Evolutionary conservation across 1,140 invertebrate genomes (phyloP).

Genomic region (Drosophila eugracilis): DNA sequence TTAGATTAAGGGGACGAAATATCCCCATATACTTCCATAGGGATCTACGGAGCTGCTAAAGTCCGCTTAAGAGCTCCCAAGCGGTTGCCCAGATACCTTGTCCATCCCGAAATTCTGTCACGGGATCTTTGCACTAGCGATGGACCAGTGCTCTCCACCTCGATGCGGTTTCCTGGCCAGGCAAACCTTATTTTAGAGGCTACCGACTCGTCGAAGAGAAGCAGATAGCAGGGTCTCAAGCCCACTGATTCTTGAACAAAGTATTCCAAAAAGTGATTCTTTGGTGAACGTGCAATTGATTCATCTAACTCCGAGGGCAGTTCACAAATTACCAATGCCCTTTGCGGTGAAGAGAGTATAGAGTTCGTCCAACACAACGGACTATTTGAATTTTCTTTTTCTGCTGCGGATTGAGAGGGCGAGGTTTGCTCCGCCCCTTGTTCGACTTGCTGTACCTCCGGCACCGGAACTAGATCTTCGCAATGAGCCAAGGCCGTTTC

Average conservation of each 20-base stretch:
- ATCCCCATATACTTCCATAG: too few relatives aligned
- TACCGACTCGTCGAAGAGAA: constrained; percentile 10
- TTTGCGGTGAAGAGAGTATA: neutral
- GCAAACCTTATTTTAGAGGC: neutral
- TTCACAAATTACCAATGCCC: constrained; percentile 40
- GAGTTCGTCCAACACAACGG: constrained; percentile 26
- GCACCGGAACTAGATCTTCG: neutral
- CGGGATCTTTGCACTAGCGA: constrained; percentile 6
- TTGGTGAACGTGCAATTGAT: constrained; percentile 1
- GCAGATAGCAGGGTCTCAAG: constrained; percentile 11
- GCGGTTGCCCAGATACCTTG: neutral
- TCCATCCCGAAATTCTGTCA: neutral
- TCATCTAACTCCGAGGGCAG: constrained; percentile 8
- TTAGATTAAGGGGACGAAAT: too few relatives aligned
- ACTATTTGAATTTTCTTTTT: neutral
- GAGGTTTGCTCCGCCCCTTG: neutral
- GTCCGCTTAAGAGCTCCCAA: constrained; percentile 1
- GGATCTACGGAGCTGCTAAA: neutral
- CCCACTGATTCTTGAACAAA: constrained; percentile 6
- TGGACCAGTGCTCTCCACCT: neutral
- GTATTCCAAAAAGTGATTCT: constrained; percentile 16
- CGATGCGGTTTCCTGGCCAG: constrained; percentile 11
- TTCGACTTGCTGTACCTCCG: neutral
- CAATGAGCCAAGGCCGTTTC: constrained; percentile 28
- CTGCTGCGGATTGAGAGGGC: neutral